A percentile compares a stretch with the other conserved stretches of the same genome.
Evolutionary conservation across 2,888 invertebrate genomes (phyloP).

Genomic region (Frankliniella intonsa): DNA sequence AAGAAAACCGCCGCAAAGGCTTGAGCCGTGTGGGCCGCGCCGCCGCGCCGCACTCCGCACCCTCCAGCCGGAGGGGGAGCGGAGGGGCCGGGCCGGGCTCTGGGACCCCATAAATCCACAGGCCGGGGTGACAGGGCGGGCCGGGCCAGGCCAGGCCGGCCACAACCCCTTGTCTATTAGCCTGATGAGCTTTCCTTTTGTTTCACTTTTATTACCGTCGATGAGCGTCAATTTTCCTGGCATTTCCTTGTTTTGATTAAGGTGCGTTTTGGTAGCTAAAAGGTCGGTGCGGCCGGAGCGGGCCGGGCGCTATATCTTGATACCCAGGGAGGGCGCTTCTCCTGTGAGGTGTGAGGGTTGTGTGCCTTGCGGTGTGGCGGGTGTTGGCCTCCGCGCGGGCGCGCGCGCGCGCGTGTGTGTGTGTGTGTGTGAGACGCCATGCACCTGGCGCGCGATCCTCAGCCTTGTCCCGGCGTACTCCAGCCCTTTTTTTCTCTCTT

Average conservation of each 20-base stretch:
- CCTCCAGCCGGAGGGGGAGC: background rate
- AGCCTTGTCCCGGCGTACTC: background rate
- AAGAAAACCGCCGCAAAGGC: constrained; percentile 21
- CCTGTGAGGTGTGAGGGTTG: background rate
- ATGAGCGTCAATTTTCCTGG: constrained; percentile 17
- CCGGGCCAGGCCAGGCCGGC: background rate
- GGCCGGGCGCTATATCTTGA: background rate
- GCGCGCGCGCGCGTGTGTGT: no score
- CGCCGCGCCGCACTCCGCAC: background rate
- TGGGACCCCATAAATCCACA: no score
- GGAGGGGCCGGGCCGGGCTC: background rate
- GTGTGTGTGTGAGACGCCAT: no score
- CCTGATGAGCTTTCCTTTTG: constrained; percentile 24
- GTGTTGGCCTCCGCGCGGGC: no score
- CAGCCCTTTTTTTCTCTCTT: background rate
- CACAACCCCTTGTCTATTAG: constrained; percentile 18
- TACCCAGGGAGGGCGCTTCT: background rate
- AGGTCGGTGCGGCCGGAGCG: background rate
- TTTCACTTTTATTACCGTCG: constrained; percentile 14
- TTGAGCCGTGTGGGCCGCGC: background rate
- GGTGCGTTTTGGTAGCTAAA: constrained; percentile 17
- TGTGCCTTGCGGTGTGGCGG: background rate
- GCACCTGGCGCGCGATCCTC: background rate
- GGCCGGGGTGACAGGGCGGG: background rate
- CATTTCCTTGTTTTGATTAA: constrained; percentile 27